Conservation (phyloP, 2,888 invertebrate species). For the Augochlorella aurata region DNA sequence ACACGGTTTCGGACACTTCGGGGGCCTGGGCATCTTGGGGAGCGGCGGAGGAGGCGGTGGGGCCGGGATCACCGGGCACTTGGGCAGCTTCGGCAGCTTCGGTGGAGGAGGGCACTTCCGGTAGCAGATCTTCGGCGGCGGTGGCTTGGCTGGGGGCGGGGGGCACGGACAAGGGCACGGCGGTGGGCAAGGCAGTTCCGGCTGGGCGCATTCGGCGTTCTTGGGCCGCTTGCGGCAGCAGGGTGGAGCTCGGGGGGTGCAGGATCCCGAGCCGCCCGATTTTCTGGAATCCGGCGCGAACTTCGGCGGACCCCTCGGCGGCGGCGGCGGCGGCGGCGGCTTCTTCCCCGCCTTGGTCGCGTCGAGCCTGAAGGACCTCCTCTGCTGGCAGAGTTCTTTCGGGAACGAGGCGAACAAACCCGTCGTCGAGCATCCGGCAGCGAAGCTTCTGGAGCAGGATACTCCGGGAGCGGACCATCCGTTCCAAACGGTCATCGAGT, state of each 20-base stretch:
- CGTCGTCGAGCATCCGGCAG: too few relatives aligned
- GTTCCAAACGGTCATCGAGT: neutral
- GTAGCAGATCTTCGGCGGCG: conserved; percentile 45
- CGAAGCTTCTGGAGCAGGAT: too few relatives aligned
- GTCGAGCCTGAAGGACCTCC: neutral
- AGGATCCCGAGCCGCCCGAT: conserved; percentile 14
- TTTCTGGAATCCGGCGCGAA: neutral
- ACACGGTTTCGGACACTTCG: conserved; percentile 24
- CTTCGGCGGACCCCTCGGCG: neutral
- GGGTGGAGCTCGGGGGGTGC: conserved; percentile 18
- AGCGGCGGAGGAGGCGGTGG: conserved; percentile 33
- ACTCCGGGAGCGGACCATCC: too few relatives aligned
- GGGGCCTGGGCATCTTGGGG: conserved; percentile 19
- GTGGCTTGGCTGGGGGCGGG: conserved; percentile 4
- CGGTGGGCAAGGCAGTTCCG: conserved; percentile 22
- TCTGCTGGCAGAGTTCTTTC: neutral
- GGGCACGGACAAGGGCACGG: conserved; percentile 31
- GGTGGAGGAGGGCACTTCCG: conserved; percentile 40
- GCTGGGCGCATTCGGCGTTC: conserved; percentile 24
- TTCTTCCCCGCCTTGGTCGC: neutral
- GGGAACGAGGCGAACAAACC: too few relatives aligned
- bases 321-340: too few relatives aligned
- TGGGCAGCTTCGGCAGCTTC: conserved; percentile 30
- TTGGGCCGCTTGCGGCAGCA: conserved; percentile 24
- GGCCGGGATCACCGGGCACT: conserved; percentile 18